Evolutionary conservation across 1,140 invertebrate genomes (phyloP).

Genomic region (Drosophila ficusphila): DNA sequence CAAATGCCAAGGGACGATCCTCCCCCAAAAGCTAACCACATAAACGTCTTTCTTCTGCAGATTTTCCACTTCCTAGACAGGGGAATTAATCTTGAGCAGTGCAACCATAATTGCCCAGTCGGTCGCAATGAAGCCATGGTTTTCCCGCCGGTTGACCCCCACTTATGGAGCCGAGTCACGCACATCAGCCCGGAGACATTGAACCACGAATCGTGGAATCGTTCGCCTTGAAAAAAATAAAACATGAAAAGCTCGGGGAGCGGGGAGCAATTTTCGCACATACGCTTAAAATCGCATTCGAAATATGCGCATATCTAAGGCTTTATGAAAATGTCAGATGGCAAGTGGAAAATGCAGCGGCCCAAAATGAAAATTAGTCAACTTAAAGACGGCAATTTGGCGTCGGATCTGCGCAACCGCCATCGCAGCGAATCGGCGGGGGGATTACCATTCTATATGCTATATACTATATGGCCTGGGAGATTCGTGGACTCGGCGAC

Average conservation of each 20-base stretch:
- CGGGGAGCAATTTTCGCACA: slow-evolving; percentile 46
- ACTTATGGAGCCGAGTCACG: slow-evolving; percentile 32
- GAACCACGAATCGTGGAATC: slow-evolving; percentile 25
- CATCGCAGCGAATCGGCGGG: slow-evolving; percentile 3
- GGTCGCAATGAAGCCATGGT: slow-evolving; percentile 11
- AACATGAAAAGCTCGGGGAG: slow-evolving; percentile 2
- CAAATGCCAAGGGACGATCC: no score
- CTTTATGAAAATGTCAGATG: slow-evolving; percentile 28
- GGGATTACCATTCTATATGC: not conserved
- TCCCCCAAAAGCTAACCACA: no score
- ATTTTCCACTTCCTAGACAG: not conserved
- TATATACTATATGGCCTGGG: slow-evolving; percentile 24
- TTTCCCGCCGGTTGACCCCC: slow-evolving; percentile 16
- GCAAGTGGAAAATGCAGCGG: slow-evolving; percentile 44
- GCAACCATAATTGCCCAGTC: slow-evolving; percentile 31
- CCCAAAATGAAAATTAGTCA: slow-evolving; percentile 68
- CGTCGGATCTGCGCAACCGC: slow-evolving; percentile 23
- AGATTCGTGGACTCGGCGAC: slow-evolving; percentile 29
- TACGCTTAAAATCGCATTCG: slow-evolving; percentile 34
- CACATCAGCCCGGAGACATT: slow-evolving; percentile 29
- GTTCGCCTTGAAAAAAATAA: slow-evolving; percentile 50
- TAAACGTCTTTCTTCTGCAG: slow-evolving; percentile 5
- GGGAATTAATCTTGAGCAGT: slow-evolving; percentile 1
- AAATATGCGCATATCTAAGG: slow-evolving; percentile 63
- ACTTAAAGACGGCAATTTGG: slow-evolving; percentile 67